Percentiles rank a stretch among this genome's conserved stretches.
These are phyloP conservation scores for Apodemus speciosus DNA, from an alignment of 2,113 vertebrate species.

Conservation along the genomic window DNA sequence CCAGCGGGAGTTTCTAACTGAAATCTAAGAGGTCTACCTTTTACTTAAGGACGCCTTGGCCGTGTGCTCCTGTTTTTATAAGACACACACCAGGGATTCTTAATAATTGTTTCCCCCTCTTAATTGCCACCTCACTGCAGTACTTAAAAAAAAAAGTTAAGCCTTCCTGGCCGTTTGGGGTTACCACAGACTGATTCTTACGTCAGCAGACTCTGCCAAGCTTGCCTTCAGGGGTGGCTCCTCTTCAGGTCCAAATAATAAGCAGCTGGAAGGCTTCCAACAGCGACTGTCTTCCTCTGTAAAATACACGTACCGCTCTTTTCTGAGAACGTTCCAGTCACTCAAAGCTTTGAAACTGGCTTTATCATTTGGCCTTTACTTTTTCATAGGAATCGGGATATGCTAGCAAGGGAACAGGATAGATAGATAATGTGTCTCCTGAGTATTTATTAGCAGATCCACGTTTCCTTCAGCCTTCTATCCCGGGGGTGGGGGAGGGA, in stretches of 20 bases:
- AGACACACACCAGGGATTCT: conserved; percentile 23
- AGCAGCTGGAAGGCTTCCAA: conserved; percentile 61
- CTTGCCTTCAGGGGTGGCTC: conserved; percentile 48
- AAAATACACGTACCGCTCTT: background rate
- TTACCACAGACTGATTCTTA: conserved; percentile 62
- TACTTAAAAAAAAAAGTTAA: background rate
- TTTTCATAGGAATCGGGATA: conserved; percentile 36
- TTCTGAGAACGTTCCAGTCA: background rate
- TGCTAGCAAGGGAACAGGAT: background rate
- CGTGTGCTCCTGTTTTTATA: conserved; percentile 45
- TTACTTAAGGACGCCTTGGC: background rate
- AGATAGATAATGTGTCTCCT: background rate
- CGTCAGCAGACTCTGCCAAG: conserved; percentile 67
- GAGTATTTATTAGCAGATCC: conserved; percentile 54
- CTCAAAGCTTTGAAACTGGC: background rate
- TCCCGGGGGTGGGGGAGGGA: background rate
- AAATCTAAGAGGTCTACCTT: background rate
- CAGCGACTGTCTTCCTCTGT: conserved; percentile 1
- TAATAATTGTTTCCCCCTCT: background rate
- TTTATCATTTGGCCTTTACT: background rate
- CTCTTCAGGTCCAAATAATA: conserved; percentile 61
- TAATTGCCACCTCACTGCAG: conserved; percentile 51
- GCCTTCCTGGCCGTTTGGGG: conserved; percentile 65
- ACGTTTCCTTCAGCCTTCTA: conserved; percentile 37
- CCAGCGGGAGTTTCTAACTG: background rate